Percentiles rank a stretch among this genome's conserved stretches.
phyloP scores from a whole-genome alignment of 2,888 invertebrate species.

The Brachyptera risi region DNA sequence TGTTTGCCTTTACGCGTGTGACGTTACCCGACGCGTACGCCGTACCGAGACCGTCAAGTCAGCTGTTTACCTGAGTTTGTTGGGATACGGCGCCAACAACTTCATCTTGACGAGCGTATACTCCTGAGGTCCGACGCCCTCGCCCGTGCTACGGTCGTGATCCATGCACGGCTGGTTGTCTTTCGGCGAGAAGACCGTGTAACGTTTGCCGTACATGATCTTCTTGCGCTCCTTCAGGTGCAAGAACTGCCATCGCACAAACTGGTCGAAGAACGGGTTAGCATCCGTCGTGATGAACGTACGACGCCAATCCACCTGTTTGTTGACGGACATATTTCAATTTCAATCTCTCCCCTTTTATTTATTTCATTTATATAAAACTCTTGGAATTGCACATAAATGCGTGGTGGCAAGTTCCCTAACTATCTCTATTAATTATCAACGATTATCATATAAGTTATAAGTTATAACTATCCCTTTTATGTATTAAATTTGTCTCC shows the following conservation, averaged over 20 bases:
- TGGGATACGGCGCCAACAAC: conserved; percentile 67
- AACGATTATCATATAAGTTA: no score
- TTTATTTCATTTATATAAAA: no score
- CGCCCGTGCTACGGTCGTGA: conserved; percentile 92
- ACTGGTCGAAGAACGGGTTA: conserved; percentile 97
- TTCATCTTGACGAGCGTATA: conserved; percentile 96
- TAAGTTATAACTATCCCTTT: no score
- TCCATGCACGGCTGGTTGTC: conserved; percentile 99
- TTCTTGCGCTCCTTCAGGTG: conserved; percentile 81
- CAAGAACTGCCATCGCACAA: conserved; percentile 94
- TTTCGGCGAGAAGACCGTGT: conserved; percentile 92
- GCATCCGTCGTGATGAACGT: conserved; percentile 98
- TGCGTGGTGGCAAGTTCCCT: no score
- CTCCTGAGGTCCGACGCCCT: conserved; percentile 97
- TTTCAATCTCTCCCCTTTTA: no score
- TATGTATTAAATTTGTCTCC: no score
- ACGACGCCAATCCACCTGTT: conserved; percentile 94
- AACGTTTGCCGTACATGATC: conserved; percentile 94
- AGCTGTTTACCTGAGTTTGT: conserved; percentile 61
- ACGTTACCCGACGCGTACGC: no score
- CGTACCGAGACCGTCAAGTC: no score
- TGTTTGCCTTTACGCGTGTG: no score
- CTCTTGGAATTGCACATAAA: no score
- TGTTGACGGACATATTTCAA: not conserved
- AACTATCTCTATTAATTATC: no score